Conservation (phyloP, 2,888 invertebrate species). For the Scaptomyza reducta region DNA sequence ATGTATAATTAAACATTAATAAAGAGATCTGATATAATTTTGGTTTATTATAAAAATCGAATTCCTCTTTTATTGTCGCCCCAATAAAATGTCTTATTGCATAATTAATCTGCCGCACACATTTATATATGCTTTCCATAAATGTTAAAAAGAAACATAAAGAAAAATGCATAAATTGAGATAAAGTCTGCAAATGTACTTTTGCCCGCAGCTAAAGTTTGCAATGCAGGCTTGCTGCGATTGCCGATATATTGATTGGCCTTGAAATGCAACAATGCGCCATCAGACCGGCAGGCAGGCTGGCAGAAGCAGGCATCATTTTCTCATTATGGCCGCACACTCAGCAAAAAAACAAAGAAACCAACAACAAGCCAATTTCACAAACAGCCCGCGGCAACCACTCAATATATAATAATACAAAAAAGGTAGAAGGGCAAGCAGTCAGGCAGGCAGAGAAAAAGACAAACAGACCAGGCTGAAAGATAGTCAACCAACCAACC, state of each 20-base stretch:
- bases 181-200: slow-evolving; percentile 30
- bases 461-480: neutral
- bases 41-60: neutral
- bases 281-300: slow-evolving; percentile 7
- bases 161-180: slow-evolving; percentile 39
- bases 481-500: neutral
- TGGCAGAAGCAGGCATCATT: slow-evolving; percentile 66
- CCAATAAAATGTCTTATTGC: neutral
- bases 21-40: neutral
- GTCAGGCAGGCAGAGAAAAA: neutral
- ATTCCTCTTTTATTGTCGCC: neutral
- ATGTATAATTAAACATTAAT: too few relatives aligned
- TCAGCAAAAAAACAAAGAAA: slow-evolving; percentile 50
- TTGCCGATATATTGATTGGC: slow-evolving; percentile 57
- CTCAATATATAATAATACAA: slow-evolving; percentile 4
- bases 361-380: slow-evolving; percentile 42
- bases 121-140: neutral
- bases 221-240: slow-evolving; percentile 5
- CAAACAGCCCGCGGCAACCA: slow-evolving; percentile 24
- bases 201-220: slow-evolving; percentile 24
- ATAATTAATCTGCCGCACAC: slow-evolving; percentile 9
- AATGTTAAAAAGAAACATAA: too few relatives aligned
- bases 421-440: neutral
- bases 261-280: slow-evolving; percentile 46
- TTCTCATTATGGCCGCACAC: slow-evolving; percentile 62